phyloP scores from a whole-genome alignment of 2,797 vertebrate genomes.

The Gymnoscopelus braueri region DNA sequence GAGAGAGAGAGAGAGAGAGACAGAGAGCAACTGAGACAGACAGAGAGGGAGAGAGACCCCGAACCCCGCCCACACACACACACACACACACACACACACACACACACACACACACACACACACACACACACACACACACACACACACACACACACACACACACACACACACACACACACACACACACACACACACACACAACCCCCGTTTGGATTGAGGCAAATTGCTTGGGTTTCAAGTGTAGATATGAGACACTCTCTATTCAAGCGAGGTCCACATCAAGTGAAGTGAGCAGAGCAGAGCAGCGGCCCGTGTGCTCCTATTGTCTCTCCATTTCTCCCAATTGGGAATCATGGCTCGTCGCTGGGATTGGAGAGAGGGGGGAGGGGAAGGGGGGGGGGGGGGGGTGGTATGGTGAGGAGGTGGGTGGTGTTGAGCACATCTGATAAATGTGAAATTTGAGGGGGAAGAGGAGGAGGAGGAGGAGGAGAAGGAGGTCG shows the following conservation, averaged over 20 bases:
- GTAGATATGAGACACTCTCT: conserved; percentile 39
- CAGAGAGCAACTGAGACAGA: conserved; percentile 14
- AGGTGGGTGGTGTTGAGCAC: conserved; percentile 40
- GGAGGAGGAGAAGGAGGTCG: too few species aligned
- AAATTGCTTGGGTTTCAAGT: conserved; percentile 57
- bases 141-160: too few species aligned
- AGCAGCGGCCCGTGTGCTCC: conserved; percentile 21
- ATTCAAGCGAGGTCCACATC: conserved; percentile 43
- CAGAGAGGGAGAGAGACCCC: conserved; percentile 22
- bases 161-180: too few species aligned
- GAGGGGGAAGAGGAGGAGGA: conserved; percentile 19
- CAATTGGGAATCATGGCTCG: conserved; percentile 45
- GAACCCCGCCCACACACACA: not conserved
- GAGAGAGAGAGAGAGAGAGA: conserved; percentile 12
- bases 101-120: too few species aligned
- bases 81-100: not conserved
- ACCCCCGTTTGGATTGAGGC: conserved; percentile 39
- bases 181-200: too few species aligned
- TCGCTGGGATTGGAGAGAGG: conserved; percentile 17
- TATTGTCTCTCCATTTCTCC: conserved; percentile 47
- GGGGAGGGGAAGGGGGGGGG: too few species aligned
- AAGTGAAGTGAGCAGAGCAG: conserved; percentile 28
- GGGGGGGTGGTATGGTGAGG: not conserved
- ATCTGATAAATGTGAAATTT: conserved; percentile 54
- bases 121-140: too few species aligned